A percentile compares a stretch with the other conserved stretches of the same genome.
phyloP scores from a whole-genome alignment of 92 coral and sea anemone species.

The Zoanthus solanderi region DNA sequence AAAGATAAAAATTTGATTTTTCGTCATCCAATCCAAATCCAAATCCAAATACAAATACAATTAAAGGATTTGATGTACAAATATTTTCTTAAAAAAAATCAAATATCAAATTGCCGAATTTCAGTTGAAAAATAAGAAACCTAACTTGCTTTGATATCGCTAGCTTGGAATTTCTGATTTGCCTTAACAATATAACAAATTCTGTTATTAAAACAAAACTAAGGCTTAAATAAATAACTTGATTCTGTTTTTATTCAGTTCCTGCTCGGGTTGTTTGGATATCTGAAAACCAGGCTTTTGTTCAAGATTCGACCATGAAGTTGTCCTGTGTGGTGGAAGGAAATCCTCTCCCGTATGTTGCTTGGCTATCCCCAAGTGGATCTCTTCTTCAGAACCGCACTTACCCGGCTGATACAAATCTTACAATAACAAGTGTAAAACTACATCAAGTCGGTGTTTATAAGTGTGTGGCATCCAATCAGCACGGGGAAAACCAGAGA shows the following conservation, averaged over 20 bases:
- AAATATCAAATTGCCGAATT: too few species aligned
- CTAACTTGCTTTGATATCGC: too few species aligned
- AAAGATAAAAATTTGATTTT: too few species aligned
- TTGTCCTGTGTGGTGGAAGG: slow-evolving; percentile 59
- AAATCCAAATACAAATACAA: too few species aligned
- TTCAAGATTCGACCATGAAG: slow-evolving; percentile 54
- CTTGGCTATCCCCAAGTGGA: slow-evolving; percentile 62
- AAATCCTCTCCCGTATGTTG: slow-evolving; percentile 58
- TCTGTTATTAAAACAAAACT: too few species aligned
- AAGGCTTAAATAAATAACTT: neutral
- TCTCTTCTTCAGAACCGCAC: slow-evolving; percentile 59
- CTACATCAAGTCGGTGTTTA: slow-evolving; percentile 59
- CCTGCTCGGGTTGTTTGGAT: slow-evolving; percentile 53
- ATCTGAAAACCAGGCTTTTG: slow-evolving; percentile 55
- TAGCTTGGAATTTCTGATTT: too few species aligned
- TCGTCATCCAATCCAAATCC: too few species aligned
- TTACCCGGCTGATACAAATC: slow-evolving; percentile 34
- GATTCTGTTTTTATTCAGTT: slow-evolving; percentile 7
- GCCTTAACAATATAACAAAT: too few species aligned
- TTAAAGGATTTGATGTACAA: too few species aligned
- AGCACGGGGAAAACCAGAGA: slow-evolving; percentile 30
- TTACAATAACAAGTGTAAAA: slow-evolving; percentile 37
- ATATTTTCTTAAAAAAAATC: too few species aligned
- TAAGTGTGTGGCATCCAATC: slow-evolving; percentile 50
- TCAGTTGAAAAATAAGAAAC: too few species aligned